Evolutionary conservation across 30 jellyfish, hydroid and myxozoan genomes (phyloP).

Genomic region (Aurelia sp.): DNA sequence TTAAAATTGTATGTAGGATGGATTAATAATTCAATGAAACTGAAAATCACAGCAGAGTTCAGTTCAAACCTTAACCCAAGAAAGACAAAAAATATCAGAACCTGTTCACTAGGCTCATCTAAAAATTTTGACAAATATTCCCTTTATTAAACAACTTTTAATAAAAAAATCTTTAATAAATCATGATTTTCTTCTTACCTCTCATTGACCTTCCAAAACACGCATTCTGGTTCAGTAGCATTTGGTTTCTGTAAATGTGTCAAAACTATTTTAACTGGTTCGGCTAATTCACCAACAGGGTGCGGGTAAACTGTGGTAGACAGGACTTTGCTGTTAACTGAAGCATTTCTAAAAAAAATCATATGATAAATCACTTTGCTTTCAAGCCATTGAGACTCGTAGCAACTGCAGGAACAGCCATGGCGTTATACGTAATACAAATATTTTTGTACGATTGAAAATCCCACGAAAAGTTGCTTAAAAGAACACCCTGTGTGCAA

Average conservation of each 20-base stretch:
- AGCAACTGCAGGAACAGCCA: no score
- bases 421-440: no score
- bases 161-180: background rate
- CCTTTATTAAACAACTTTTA: background rate
- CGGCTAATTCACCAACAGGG: conserved; percentile 26
- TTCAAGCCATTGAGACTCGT: background rate
- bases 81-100: no score
- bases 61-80: no score
- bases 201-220: conserved; percentile 58
- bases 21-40: no score
- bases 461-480: no score
- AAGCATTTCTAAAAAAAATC: background rate
- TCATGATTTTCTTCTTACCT: conserved; percentile 17
- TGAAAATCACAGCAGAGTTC: no score
- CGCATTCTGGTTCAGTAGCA: conserved; percentile 55
- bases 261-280: conserved; percentile 60
- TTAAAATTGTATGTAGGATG: no score
- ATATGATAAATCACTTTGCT: background rate
- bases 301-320: conserved; percentile 67
- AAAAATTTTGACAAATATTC: no score
- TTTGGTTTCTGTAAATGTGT: conserved; percentile 53
- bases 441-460: no score
- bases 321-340: conserved; percentile 60
- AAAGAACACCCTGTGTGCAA: no score
- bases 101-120: no score